Evolutionary conservation across 1,140 invertebrate genomes (phyloP), one percentile per base, ranked within the genome.

Genomic region (Spodoptera frugiperda): DNA sequence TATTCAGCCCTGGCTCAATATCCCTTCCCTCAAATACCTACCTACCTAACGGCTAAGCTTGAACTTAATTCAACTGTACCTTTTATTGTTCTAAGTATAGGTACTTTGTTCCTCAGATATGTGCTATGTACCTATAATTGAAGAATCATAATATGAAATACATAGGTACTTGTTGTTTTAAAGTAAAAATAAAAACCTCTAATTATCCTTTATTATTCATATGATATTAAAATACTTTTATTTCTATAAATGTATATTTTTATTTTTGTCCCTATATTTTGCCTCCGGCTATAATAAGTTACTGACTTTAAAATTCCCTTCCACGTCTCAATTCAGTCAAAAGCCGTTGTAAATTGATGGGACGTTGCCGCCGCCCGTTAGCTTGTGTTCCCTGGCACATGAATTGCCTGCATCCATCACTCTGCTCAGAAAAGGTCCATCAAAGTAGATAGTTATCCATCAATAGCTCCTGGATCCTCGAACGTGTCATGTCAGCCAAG

Each of bases 1-100:
- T 75, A 63, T 75, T 65, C 61, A 72, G 53, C 51, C 44, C 30
- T n/a, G 30, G 71, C 71, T 74, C 71, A 59, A 74, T 75, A 75
- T 75, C 57, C 44, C 30, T 39, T 11, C 59, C 12, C 12, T 39
- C 33, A 39, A 39, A 39, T 39, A 39, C 33, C 8, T 39, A 39
- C 33, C 8, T 39, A 39, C 33, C 33, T 39, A 39, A 39, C 33
- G 33, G 33, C 9, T 39, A 39, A 39, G 33, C 33, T 39, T 39
- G 33, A 39, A 39, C 33, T 33, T 33, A 33, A 33, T 33, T 33
- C 33, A 9, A 5, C 33, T 39, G 8, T 39, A 9, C 6, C 33
- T 25, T 39, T 39, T 39, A 39, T 39, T 6, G 33, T 39, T 39
- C 33, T 51, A 15, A n/a, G 49, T 51, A n/a, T 1, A 51, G 1